These are phyloP conservation scores for Criorhina ranunculi DNA, from an alignment of 2,888 invertebrate species.

Conservation along the genomic window DNA sequence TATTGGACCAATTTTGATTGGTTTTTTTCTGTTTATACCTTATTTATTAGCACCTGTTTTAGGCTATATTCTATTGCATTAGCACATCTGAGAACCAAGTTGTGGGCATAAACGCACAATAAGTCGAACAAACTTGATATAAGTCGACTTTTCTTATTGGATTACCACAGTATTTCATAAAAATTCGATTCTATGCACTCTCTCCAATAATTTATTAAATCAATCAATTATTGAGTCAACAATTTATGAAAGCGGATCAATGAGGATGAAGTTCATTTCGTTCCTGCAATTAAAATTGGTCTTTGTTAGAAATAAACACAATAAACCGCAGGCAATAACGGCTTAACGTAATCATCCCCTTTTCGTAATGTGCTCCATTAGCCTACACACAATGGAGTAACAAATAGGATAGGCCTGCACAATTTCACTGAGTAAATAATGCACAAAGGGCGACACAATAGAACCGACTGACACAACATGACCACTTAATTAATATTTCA, in stretches of 20 bases:
- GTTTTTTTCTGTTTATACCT: too few relatives aligned
- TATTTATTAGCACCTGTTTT: too few relatives aligned
- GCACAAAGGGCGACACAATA: slow-evolving; percentile 46
- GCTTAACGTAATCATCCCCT: slow-evolving; percentile 15
- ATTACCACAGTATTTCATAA: too few relatives aligned
- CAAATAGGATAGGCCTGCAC: slow-evolving; percentile 21
- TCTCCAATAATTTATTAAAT: too few relatives aligned
- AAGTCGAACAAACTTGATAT: too few relatives aligned
- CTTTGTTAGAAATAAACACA: slow-evolving; percentile 16
- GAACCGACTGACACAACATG: slow-evolving; percentile 66
- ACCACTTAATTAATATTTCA: slow-evolving; percentile 70
- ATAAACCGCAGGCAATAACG: slow-evolving; percentile 19
- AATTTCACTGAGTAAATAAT: slow-evolving; percentile 55
- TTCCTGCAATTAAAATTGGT: not conserved
- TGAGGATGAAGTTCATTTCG: not conserved
- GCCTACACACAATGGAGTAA: slow-evolving; percentile 31
- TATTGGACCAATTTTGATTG: too few relatives aligned
- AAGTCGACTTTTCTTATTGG: too few relatives aligned
- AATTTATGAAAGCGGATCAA: not conserved
- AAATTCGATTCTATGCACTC: too few relatives aligned
- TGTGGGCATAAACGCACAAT: too few relatives aligned
- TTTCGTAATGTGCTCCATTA: slow-evolving; percentile 20
- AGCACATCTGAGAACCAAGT: too few relatives aligned
- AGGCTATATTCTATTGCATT: too few relatives aligned
- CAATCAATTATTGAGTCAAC: not conserved